Conservation (phyloP, 2,888 invertebrate genomes). For the Cheiracanthium punctorium region DNA sequence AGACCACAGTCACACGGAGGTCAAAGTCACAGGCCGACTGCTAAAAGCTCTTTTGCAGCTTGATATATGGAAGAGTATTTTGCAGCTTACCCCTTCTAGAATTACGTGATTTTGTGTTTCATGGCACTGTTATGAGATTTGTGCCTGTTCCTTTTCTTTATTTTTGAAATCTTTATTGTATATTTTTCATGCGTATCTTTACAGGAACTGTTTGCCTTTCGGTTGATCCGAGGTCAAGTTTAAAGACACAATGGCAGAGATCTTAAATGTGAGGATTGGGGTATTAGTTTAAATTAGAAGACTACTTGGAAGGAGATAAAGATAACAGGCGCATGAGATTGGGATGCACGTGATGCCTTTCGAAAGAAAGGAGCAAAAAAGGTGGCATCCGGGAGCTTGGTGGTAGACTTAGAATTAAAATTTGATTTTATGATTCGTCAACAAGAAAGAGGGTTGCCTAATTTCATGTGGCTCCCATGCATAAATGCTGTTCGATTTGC, state of each 20-base stretch:
- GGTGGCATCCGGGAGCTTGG: too few species aligned
- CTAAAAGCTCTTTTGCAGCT: constrained; percentile 57
- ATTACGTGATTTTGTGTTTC: constrained; percentile 57
- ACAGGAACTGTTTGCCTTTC: background rate
- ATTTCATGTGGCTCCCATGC: too few species aligned
- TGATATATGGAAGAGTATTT: constrained; percentile 46
- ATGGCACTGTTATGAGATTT: constrained; percentile 50
- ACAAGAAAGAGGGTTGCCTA: too few species aligned
- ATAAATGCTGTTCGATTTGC: too few species aligned
- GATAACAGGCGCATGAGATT: too few species aligned
- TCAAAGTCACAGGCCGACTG: constrained; percentile 34
- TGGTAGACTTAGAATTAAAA: too few species aligned
- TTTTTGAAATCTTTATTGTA: background rate
- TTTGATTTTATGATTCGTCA: too few species aligned
- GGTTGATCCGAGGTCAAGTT: background rate
- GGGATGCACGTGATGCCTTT: too few species aligned
- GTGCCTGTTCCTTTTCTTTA: background rate
- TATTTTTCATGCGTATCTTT: background rate
- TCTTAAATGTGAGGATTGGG: background rate
- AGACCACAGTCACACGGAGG: constrained; percentile 4
- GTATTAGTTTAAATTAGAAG: background rate
- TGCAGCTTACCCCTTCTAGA: constrained; percentile 16
- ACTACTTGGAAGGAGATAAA: too few species aligned
- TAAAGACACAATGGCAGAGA: background rate
- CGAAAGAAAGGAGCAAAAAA: too few species aligned